A percentile compares a stretch with the other conserved stretches of the same genome.
Conservation (phyloP, 2,888 invertebrate species). For the Sphaeridia pumilis region DNA sequence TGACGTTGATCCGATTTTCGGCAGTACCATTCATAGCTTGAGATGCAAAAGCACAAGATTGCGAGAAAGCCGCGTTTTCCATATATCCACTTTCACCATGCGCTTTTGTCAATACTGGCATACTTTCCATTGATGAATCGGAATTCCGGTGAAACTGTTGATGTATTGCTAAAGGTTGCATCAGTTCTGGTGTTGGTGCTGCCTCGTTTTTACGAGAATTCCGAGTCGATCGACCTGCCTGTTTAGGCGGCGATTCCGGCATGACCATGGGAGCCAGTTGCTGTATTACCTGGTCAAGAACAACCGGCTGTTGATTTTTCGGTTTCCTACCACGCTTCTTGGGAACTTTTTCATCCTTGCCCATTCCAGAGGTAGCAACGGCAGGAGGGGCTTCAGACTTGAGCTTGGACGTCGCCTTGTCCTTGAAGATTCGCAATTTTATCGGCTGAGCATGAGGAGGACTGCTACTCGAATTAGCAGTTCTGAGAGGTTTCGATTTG, state of each 20-base stretch:
- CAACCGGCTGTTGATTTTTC: conserved; percentile 6
- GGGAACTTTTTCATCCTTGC: background rate
- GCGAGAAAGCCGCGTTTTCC: conserved; percentile 12
- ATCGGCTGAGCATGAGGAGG: conserved; percentile 47
- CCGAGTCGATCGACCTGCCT: conserved; percentile 8
- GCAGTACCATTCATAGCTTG: background rate
- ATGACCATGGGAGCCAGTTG: background rate
- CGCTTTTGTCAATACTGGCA: conserved; percentile 14
- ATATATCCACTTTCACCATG: conserved; percentile 9
- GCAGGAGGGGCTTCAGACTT: conserved; percentile 32
- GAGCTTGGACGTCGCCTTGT: conserved; percentile 43
- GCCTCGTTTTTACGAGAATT: conserved; percentile 11
- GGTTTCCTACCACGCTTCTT: conserved; percentile 29
- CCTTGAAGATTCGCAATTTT: conserved; percentile 72
- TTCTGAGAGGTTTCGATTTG: conserved; percentile 22
- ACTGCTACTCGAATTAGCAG: conserved; percentile 19
- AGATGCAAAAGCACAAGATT: conserved; percentile 1
- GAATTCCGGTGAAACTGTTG: conserved; percentile 15
- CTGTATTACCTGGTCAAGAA: too few relatives aligned
- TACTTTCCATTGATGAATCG: conserved; percentile 16
- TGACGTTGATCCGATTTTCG: background rate
- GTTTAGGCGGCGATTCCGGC: background rate
- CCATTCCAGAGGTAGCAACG: background rate
- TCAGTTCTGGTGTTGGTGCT: conserved; percentile 1
- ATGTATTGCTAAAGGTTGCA: background rate